These are phyloP conservation scores for Schrankia costaestrigalis DNA, from an alignment of 2,888 invertebrate genomes.

Conservation along the genomic window DNA sequence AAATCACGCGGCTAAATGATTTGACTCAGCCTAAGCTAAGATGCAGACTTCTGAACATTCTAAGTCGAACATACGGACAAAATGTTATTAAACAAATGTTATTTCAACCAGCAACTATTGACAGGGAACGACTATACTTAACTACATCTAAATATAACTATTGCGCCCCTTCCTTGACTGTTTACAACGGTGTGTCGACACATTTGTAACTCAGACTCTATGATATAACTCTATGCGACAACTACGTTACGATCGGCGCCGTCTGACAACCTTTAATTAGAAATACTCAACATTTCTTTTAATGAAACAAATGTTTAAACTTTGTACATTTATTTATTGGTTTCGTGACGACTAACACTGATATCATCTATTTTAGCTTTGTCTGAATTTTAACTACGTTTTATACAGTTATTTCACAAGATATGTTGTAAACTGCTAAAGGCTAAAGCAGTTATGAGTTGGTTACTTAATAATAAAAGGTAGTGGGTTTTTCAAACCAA, in stretches of 20 bases:
- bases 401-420: neutral
- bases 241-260: slow-evolving; percentile 15
- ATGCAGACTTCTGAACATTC: too few relatives aligned
- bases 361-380: slow-evolving; percentile 17
- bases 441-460: too few relatives aligned
- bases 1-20: too few relatives aligned
- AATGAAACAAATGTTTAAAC: slow-evolving; percentile 26
- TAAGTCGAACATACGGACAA: too few relatives aligned
- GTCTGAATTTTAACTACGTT: slow-evolving; percentile 5
- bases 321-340: slow-evolving; percentile 18
- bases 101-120: slow-evolving; percentile 1
- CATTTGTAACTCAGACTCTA: slow-evolving; percentile 55
- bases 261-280: slow-evolving; percentile 34
- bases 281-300: slow-evolving; percentile 26
- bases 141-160: slow-evolving; percentile 43
- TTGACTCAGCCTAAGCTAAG: too few relatives aligned
- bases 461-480: too few relatives aligned
- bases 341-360: slow-evolving; percentile 13
- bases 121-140: slow-evolving; percentile 6
- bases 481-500: too few relatives aligned
- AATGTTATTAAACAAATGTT: too few relatives aligned
- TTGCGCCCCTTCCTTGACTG: slow-evolving; percentile 46
- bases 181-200: slow-evolving; percentile 62
- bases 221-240: slow-evolving; percentile 55
- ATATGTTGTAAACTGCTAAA: too few relatives aligned